Evolutionary conservation across 2,113 vertebrate species (phyloP), one percentile per base, ranked within the genome.

Genomic region (Ciconia maguari): DNA sequence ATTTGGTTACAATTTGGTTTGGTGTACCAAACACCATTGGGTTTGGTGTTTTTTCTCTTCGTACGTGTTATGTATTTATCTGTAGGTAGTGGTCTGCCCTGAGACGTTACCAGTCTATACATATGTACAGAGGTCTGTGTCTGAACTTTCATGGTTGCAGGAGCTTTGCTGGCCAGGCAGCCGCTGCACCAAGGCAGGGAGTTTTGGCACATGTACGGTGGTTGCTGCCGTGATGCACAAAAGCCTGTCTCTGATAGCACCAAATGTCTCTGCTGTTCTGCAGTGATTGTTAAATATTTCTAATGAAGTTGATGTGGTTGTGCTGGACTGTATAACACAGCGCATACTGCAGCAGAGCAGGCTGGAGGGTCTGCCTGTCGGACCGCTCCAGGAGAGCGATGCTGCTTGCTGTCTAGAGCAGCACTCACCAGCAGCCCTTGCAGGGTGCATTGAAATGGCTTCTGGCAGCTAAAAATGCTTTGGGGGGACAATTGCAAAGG

Each of bases 341-440:
- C 3, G 3, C 21, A 2, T 51, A 3, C 36, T 29, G 49, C 19
- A 49, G 60, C 42, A 42, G 61, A 49, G 51, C 29, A 13, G 27
- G 26, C 6, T 10, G 19, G n/a, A 42, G 57, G 57, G 5, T 49
- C 49, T 51, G 15, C 18, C 6, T 8, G 10, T 38, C 1, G 1
- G 24, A 21, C 27, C 8, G 0, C 61, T 19, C 9, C 1, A 52
- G 70, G 51, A 27, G 11, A 48, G 17, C 1, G 2, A 2, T 4
- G 24, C 48, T 54, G 24, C 55, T 52, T 52, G 61, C 51, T 61
- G 22, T n/a, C 41, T 14, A 9, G 66, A n/a, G 76, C 66, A 65
- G 5, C 19, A 1, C 65, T 66, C 84, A 65, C 76, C 76, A 25
- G 36, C 62, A 62, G 48, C 48, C 49, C n/a, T 27, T 18, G 10